Percentiles rank a stretch among this genome's conserved stretches.
phyloP scores from a whole-genome alignment of 2,888 invertebrate genomes.

The Macropis europaea region DNA sequence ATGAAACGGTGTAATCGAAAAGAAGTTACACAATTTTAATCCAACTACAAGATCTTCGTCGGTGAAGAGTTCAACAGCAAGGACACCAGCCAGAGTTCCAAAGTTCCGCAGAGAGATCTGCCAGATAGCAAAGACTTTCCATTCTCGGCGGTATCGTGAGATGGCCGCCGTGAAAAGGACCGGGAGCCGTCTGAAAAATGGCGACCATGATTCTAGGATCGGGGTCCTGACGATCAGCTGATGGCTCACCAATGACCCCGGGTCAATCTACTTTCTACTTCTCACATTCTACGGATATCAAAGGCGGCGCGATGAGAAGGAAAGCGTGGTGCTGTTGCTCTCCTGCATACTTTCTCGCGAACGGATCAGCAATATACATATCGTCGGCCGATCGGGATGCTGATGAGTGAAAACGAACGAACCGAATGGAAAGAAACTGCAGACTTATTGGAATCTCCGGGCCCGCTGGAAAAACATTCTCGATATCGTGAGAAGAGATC shows the following conservation, averaged over 20 bases:
- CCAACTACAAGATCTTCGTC: too few relatives aligned
- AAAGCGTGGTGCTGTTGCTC: slow-evolving; percentile 13
- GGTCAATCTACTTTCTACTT: slow-evolving; percentile 77
- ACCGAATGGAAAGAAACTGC: slow-evolving; percentile 39
- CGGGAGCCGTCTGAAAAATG: slow-evolving; percentile 15
- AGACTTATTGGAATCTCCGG: slow-evolving; percentile 31
- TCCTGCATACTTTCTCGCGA: slow-evolving; percentile 62
- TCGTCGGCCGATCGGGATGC: slow-evolving; percentile 47
- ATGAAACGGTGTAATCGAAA: too few relatives aligned
- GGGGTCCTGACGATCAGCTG: slow-evolving; percentile 55
- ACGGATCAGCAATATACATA: slow-evolving; percentile 23
- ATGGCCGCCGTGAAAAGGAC: slow-evolving; percentile 8
- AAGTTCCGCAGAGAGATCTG: slow-evolving; percentile 29
- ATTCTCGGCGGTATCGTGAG: slow-evolving; percentile 19
- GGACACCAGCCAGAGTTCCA: too few relatives aligned
- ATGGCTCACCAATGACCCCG: slow-evolving; percentile 66
- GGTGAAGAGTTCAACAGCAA: too few relatives aligned
- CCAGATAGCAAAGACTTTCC: slow-evolving; percentile 40
- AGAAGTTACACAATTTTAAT: too few relatives aligned
- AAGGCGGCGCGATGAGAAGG: slow-evolving; percentile 41
- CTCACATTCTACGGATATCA: slow-evolving; percentile 67
- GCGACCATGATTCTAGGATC: slow-evolving; percentile 15
- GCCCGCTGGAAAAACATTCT: neutral
- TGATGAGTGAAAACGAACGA: slow-evolving; percentile 61
- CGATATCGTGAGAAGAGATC: slow-evolving; percentile 26